These are phyloP conservation scores for Ophiodon elongatus DNA, from an alignment of 2,113 vertebrate genomes.

Conservation along the genomic window DNA sequence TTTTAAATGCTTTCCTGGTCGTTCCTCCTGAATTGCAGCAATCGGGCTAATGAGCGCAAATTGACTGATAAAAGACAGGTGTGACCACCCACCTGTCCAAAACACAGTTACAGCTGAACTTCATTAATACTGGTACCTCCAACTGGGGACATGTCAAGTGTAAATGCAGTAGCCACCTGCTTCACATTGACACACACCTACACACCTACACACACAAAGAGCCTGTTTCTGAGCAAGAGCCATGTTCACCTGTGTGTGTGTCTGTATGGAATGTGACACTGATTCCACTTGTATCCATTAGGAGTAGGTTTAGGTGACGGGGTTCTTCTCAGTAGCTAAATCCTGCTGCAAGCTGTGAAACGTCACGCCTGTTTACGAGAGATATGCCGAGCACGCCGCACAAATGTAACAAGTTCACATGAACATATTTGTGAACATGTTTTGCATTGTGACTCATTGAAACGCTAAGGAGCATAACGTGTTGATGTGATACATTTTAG, in stretches of 20 bases:
- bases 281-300: background rate
- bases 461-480: background rate
- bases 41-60: conserved; percentile 57
- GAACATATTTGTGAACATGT: background rate
- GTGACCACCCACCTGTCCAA: conserved; percentile 4
- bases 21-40: conserved; percentile 16
- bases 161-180: conserved; percentile 12
- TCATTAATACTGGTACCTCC: conserved; percentile 36
- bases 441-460: background rate
- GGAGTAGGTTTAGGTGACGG: background rate
- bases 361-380: background rate
- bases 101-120: conserved; percentile 36
- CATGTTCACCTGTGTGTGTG: background rate
- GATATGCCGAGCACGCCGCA: background rate
- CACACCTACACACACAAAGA: background rate
- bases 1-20: conserved; percentile 24
- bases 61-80: conserved; percentile 45
- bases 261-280: background rate
- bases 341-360: background rate
- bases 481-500: background rate
- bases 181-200: background rate
- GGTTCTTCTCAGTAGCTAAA: background rate
- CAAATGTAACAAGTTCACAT: background rate
- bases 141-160: conserved; percentile 22
- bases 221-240: background rate